phyloP scores from a whole-genome alignment of 2,797 vertebrate species.

The Mustela erminea region DNA sequence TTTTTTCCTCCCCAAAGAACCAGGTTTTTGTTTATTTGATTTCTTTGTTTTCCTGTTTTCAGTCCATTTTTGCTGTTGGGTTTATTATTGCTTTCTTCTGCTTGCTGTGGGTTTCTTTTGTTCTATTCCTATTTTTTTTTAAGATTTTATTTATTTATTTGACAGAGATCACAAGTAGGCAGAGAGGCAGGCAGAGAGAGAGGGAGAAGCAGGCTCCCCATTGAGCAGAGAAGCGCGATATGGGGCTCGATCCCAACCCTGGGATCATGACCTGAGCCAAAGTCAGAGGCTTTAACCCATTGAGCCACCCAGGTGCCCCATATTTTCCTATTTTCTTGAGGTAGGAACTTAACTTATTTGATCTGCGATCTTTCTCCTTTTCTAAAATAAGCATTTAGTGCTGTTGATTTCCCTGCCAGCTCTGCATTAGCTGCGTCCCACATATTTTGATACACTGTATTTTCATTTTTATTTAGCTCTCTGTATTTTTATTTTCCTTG shows the following conservation, averaged over 20 bases:
- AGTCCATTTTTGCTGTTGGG: background rate
- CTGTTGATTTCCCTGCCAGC: background rate
- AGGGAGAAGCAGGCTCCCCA: too few relatives aligned
- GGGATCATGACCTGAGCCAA: too few relatives aligned
- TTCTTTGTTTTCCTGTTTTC: background rate
- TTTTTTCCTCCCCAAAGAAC: background rate
- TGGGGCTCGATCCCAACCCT: too few relatives aligned
- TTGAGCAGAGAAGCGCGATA: too few relatives aligned
- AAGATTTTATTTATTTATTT: too few relatives aligned
- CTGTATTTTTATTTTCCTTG: constrained; percentile 1
- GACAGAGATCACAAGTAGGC: too few relatives aligned
- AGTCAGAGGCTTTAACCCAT: too few relatives aligned
- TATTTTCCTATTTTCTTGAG: background rate
- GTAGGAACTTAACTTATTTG: background rate
- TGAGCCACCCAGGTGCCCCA: too few relatives aligned
- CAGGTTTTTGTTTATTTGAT: background rate
- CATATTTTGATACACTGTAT: background rate
- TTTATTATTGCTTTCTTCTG: background rate
- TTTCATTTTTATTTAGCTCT: constrained; percentile 31
- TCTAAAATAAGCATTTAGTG: background rate
- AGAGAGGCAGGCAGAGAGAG: too few relatives aligned
- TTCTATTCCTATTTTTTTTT: background rate
- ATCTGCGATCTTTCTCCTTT: background rate
- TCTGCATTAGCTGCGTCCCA: background rate
- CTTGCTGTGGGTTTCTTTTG: background rate